phyloP scores from a whole-genome alignment of 2,888 invertebrate genomes.

The Sesamia inferens region DNA sequence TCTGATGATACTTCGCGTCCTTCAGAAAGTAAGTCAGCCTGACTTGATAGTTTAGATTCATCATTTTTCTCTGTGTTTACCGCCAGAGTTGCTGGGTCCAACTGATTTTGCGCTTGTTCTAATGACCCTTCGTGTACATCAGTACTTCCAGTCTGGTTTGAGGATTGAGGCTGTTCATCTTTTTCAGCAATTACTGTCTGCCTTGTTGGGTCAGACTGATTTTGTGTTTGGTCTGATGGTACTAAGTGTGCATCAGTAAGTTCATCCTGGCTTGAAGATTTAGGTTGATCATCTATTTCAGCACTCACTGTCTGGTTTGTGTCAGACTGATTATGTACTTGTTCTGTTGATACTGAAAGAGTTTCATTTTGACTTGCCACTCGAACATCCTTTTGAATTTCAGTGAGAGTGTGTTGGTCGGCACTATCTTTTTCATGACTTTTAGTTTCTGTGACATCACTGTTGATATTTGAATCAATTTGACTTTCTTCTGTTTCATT shows the following conservation, averaged over 20 bases:
- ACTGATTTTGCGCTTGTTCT: neutral
- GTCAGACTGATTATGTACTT: neutral
- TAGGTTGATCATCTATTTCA: neutral
- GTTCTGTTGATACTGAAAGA: conserved; percentile 8
- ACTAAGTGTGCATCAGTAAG: neutral
- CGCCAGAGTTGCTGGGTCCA: neutral
- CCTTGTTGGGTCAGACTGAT: neutral
- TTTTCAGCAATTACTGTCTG: neutral
- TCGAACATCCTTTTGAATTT: conserved; percentile 2
- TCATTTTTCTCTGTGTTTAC: neutral
- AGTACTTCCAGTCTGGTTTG: neutral
- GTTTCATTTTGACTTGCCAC: conserved; percentile 1
- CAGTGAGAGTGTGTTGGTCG: neutral
- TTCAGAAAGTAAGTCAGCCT: neutral
- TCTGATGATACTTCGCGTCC: neutral
- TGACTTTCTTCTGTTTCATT: conserved; percentile 4
- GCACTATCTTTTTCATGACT: neutral
- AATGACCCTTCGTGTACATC: neutral
- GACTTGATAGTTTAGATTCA: neutral
- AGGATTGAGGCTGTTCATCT: neutral
- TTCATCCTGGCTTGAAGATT: neutral
- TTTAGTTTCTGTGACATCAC: neutral
- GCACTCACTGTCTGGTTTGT: neutral
- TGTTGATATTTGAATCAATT: neutral
- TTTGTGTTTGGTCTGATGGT: neutral